Conservation (phyloP, 2,113 vertebrate species). For the Mustela lutreola region DNA sequence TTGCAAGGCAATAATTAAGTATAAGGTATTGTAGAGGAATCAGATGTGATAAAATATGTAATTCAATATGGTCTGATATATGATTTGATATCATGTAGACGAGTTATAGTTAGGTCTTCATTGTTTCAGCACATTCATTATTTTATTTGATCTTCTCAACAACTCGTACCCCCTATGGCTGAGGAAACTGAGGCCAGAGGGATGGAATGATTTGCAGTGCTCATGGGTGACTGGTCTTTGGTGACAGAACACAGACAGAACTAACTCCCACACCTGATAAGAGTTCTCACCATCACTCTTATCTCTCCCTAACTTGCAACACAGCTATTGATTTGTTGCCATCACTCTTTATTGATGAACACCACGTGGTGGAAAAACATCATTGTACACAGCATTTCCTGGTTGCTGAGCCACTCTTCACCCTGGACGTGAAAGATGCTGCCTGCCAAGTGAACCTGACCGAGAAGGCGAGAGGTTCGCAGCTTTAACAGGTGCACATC, state of each 20-base stretch:
- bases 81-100: background rate
- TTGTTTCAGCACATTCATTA: background rate
- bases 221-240: background rate
- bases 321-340: conserved; percentile 31
- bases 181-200: background rate
- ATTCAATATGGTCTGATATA: background rate
- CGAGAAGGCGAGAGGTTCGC: background rate
- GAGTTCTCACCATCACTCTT: conserved; percentile 4
- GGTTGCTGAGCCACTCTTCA: background rate
- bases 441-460: conserved; percentile 7
- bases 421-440: background rate
- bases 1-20: background rate
- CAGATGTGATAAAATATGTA: background rate
- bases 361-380: background rate
- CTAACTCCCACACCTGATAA: background rate
- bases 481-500: background rate
- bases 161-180: background rate
- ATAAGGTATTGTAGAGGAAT: background rate
- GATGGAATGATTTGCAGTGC: background rate
- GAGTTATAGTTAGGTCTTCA: background rate
- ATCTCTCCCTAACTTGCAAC: conserved; percentile 26
- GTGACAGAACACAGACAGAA: background rate
- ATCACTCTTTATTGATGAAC: conserved; percentile 58
- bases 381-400: background rate
- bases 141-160: background rate